A percentile compares a stretch with the other conserved stretches of the same genome.
Evolutionary conservation across 1,140 invertebrate species (phyloP).

Genomic region (Bilobella aurantiaca): DNA sequence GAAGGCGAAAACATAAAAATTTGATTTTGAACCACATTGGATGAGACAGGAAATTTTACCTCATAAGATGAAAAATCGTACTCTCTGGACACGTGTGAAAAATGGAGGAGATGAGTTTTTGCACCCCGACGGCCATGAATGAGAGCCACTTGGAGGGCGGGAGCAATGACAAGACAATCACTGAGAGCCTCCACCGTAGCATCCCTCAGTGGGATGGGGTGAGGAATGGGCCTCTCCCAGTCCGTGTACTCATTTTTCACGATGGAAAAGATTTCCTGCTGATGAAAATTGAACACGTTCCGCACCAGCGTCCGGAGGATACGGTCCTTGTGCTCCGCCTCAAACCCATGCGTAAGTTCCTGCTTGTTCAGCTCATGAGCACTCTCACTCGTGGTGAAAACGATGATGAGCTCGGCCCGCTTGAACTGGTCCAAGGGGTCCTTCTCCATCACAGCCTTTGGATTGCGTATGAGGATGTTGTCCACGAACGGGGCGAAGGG

Average conservation of each 20-base stretch:
- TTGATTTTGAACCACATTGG: no score
- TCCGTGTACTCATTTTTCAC: constrained; percentile 86
- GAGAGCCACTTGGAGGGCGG: constrained; percentile 26
- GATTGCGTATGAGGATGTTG: constrained; percentile 48
- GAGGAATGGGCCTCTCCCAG: constrained; percentile 73
- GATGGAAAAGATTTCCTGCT: constrained; percentile 83
- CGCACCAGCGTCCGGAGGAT: constrained; percentile 68
- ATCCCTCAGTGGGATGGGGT: constrained; percentile 71
- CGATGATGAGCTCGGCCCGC: constrained; percentile 55
- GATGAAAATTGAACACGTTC: constrained; percentile 75
- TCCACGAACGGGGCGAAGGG: constrained; percentile 55
- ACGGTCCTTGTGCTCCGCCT: constrained; percentile 60
- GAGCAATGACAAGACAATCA: constrained; percentile 45
- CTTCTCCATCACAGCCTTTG: constrained; percentile 53
- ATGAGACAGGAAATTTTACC: no score
- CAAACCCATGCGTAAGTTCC: constrained; percentile 64
- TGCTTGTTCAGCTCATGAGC: constrained; percentile 62
- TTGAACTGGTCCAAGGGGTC: constrained; percentile 45
- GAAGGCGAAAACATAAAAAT: no score
- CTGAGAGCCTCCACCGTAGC: constrained; percentile 76
- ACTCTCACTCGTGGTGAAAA: constrained; percentile 61
- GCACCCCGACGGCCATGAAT: constrained; percentile 21
- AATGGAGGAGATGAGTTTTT: constrained; percentile 31
- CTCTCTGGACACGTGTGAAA: constrained; percentile 32
- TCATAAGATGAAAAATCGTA: constrained; percentile 25